Conservation (phyloP, 1,140 invertebrate genomes). For the Scaptomyza graminum region DNA sequence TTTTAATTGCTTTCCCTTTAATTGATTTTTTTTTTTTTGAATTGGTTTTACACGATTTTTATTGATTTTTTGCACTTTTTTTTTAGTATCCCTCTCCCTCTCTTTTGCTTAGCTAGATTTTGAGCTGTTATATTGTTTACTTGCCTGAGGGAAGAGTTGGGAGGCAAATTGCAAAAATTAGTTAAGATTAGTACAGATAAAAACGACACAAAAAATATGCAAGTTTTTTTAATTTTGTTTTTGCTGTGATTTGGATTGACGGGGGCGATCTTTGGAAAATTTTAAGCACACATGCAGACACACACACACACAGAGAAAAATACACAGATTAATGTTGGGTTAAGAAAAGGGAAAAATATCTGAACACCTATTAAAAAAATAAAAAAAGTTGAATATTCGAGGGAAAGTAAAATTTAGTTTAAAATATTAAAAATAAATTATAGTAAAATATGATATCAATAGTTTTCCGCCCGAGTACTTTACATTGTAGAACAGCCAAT, state of each 20-base stretch:
- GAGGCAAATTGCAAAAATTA: constrained; percentile 63
- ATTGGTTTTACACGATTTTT: not conserved
- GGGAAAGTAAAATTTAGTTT: no score
- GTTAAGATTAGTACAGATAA: constrained; percentile 62
- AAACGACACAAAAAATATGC: constrained; percentile 32
- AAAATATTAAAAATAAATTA: no score
- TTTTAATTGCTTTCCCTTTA: not conserved
- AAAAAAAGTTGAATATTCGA: no score
- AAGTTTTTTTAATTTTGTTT: constrained; percentile 27
- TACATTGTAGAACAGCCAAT: no score
- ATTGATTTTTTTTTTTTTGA: not conserved
- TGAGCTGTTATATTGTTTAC: constrained; percentile 41
- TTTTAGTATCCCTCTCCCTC: not conserved
- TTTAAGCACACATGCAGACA: constrained; percentile 1
- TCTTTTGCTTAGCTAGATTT: constrained; percentile 23
- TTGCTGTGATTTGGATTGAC: constrained; percentile 30
- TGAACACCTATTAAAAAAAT: no score
- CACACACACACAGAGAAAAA: not conserved
- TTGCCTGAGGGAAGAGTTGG: constrained; percentile 72
- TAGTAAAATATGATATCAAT: no score
- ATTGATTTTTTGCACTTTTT: constrained; percentile 5
- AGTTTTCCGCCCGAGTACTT: no score
- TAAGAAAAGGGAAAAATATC: no score
- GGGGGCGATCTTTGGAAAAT: constrained; percentile 53
- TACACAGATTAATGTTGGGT: not conserved